Evolutionary conservation across 2,113 vertebrate genomes (phyloP).

Genomic region (Gila orcuttii): DNA sequence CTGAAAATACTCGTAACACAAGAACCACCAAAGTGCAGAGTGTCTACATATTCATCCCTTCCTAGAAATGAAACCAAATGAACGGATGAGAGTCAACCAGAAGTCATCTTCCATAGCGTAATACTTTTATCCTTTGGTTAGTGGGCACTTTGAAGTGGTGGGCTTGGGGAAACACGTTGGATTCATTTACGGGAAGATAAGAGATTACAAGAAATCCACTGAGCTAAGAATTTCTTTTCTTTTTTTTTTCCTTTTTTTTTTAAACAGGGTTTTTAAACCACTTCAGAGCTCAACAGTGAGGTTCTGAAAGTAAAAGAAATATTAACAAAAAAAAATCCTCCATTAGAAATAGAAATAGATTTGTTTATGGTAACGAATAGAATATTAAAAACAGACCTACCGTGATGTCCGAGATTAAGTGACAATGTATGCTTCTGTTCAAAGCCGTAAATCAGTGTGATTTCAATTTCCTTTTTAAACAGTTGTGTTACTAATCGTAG

Average conservation of each 20-base stretch:
- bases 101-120: constrained; percentile 43
- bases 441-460: neutral
- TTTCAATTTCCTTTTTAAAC: neutral
- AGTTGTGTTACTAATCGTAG: neutral
- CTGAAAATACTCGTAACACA: constrained; percentile 1
- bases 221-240: no score
- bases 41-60: constrained; percentile 24
- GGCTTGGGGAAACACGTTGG: constrained; percentile 43
- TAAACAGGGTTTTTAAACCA: neutral
- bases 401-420: neutral
- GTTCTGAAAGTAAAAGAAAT: neutral
- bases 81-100: constrained; percentile 31
- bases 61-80: constrained; percentile 37
- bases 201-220: no score
- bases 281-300: neutral
- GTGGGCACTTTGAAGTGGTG: constrained; percentile 58
- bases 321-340: no score
- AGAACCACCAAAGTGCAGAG: constrained; percentile 26
- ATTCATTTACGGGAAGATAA: constrained; percentile 59
- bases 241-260: no score
- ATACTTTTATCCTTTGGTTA: constrained; percentile 43
- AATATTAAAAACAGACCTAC: neutral
- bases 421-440: neutral
- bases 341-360: neutral
- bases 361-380: neutral